Conservation (phyloP, 2,113 vertebrate species). For the Rhinichthys klamathensis region DNA sequence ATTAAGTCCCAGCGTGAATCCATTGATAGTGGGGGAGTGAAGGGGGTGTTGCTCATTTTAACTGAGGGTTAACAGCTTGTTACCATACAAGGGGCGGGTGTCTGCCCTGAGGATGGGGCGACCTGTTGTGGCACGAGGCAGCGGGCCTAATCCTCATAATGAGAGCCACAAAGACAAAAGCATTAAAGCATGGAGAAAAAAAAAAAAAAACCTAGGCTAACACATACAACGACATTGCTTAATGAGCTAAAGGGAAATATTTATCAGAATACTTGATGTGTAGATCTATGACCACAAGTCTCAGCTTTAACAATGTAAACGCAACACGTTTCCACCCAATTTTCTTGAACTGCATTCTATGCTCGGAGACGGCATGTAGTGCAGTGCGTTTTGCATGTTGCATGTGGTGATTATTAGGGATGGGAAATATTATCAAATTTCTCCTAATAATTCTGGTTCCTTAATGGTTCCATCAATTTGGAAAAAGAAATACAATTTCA, state of each 20-base stretch:
- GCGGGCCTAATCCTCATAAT: constrained; percentile 41
- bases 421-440: not conserved
- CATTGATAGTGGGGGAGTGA: constrained; percentile 23
- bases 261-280: not conserved
- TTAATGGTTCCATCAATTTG: not conserved
- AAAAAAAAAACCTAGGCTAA: not conserved
- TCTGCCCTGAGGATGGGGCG: constrained; percentile 26
- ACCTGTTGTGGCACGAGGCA: constrained; percentile 43
- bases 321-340: not conserved
- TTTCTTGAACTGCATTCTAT: not conserved
- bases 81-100: constrained; percentile 21
- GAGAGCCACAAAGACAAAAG: constrained; percentile 27
- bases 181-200: not conserved
- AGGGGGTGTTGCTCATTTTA: constrained; percentile 36
- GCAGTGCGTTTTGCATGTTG: not conserved
- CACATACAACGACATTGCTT: not conserved
- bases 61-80: constrained; percentile 47
- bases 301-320: constrained; percentile 21
- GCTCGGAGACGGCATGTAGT: not conserved
- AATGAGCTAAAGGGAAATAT: constrained; percentile 6
- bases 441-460: not conserved
- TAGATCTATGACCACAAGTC: not conserved
- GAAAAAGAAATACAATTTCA: not conserved
- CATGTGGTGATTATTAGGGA: not conserved
- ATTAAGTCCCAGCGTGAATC: constrained; percentile 46